A percentile compares a stretch with the other conserved stretches of the same genome.
These are phyloP conservation scores for Struthio camelus DNA, from an alignment of 2,113 vertebrate genomes.

Conservation along the genomic window DNA sequence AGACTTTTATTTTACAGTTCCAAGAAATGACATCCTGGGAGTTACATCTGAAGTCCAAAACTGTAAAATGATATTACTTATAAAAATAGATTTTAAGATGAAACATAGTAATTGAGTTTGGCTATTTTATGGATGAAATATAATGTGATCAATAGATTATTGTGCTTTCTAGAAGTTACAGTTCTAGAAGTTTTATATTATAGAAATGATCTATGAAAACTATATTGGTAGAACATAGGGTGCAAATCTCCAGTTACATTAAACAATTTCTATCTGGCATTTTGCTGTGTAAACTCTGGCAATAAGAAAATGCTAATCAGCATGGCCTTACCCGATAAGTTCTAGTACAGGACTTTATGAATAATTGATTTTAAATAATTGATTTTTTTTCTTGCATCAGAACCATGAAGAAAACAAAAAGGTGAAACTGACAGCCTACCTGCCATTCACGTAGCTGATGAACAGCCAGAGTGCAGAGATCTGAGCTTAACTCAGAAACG, in stretches of 20 bases:
- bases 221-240: slow-evolving; percentile 13
- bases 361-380: background rate
- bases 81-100: background rate
- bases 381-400: background rate
- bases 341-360: background rate
- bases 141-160: background rate
- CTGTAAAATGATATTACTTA: background rate
- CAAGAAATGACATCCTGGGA: background rate
- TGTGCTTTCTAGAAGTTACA: background rate
- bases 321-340: background rate
- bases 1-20: background rate
- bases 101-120: background rate
- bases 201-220: slow-evolving; percentile 49
- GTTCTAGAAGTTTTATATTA: background rate
- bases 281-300: slow-evolving; percentile 45
- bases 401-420: background rate
- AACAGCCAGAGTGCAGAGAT: background rate
- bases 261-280: slow-evolving; percentile 27
- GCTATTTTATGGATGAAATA: background rate
- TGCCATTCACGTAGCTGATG: background rate
- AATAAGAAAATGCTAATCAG: background rate
- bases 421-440: background rate
- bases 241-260: slow-evolving; percentile 1
- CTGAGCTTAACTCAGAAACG: background rate
- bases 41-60: background rate